Evolutionary conservation across 2,888 invertebrate genomes (phyloP).

Genomic region (Netelia melanura): DNA sequence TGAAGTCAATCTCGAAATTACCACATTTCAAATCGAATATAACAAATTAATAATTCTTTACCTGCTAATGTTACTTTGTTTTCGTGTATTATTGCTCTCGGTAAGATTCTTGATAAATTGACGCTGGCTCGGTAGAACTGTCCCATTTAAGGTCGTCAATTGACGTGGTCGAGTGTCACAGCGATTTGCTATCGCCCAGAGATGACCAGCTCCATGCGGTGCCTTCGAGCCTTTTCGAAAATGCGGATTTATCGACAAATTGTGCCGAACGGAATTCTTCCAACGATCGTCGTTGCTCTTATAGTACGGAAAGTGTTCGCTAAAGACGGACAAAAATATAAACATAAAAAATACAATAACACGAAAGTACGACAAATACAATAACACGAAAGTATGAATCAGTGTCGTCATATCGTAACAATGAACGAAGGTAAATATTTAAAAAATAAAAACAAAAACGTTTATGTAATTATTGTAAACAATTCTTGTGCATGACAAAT

Average conservation of each 20-base stretch:
- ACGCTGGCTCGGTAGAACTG: conserved; percentile 61
- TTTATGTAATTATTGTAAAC: background rate
- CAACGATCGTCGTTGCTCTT: conserved; percentile 96
- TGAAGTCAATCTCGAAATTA: background rate
- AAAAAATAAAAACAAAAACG: conserved; percentile 5
- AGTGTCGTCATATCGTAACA: background rate
- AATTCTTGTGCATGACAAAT: background rate
- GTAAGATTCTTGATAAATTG: conserved; percentile 66
- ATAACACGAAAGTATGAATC: background rate
- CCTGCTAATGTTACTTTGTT: conserved; percentile 66
- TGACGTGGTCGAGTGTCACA: conserved; percentile 85
- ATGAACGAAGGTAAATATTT: background rate
- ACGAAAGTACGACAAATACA: background rate
- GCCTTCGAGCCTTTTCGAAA: conserved; percentile 95
- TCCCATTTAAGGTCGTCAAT: conserved; percentile 61
- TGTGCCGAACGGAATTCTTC: conserved; percentile 97
- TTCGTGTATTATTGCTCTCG: conserved; percentile 63
- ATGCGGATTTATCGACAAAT: conserved; percentile 96
- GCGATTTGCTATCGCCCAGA: conserved; percentile 93
- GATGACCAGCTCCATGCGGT: conserved; percentile 94
- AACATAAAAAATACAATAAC: background rate
- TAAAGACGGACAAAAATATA: conserved; percentile 85
- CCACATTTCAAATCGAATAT: background rate
- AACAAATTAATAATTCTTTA: conserved; percentile 36
- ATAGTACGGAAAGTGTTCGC: conserved; percentile 95